These are phyloP conservation scores for Cephus nigrinus DNA, from an alignment of 2,888 invertebrate species.

Conservation along the genomic window DNA sequence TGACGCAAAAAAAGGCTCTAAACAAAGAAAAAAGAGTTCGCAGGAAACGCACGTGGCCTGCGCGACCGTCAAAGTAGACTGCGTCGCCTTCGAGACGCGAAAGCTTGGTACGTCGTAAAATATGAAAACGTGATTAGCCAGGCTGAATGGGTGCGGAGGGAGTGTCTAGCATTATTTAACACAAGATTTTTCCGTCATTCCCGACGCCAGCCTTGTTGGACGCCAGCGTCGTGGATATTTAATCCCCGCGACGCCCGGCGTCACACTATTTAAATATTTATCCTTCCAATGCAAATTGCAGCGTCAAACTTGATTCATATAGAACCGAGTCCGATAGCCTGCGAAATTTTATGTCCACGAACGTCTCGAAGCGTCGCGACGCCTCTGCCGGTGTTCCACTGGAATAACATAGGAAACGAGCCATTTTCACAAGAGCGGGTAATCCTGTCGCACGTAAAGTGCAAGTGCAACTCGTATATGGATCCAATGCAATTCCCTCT, in stretches of 20 bases:
- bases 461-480: background rate
- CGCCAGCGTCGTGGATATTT: background rate
- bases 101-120: conserved; percentile 37
- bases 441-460: background rate
- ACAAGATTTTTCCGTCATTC: background rate
- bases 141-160: background rate
- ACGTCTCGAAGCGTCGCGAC: background rate
- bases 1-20: background rate
- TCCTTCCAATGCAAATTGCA: background rate
- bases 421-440: background rate
- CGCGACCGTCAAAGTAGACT: background rate
- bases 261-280: background rate
- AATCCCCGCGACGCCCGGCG: background rate
- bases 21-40: background rate
- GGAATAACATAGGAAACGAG: background rate
- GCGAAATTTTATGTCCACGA: background rate
- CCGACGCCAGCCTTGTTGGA: background rate
- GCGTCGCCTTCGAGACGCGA: background rate
- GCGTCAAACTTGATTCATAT: background rate
- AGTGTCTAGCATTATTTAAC: background rate
- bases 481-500: background rate
- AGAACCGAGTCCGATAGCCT: background rate
- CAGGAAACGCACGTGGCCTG: background rate
- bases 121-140: conserved; percentile 34
- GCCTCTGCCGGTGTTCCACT: background rate